Evolutionary conservation across 2,797 vertebrate genomes (phyloP), one percentile per base, ranked within the genome.

Genomic region (Orientallactaga sibirica): DNA sequence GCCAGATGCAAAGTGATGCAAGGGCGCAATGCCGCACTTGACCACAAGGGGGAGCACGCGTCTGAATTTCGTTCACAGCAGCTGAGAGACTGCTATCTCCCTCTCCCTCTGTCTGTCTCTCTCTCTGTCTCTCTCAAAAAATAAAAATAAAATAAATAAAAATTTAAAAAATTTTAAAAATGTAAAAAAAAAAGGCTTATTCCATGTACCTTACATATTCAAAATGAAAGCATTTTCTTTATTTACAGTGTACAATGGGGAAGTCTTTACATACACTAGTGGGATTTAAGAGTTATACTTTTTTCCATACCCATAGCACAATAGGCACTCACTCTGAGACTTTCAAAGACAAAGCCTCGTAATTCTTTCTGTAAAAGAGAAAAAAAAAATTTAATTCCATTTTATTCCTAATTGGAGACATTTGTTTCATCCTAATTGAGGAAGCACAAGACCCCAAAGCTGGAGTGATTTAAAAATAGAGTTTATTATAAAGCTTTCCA

Each of bases 361-460:
- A 76, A 91, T 84, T 88, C 43, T n/a, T 95, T 79, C 76, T n/a
- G 9, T 2, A 66, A 61, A 76, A 52, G 1, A 96, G 25, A 37
- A 96, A 92, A 97, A 41, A 91, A 93, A 94, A 95, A 61, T 86
- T 48, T 90, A 81, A 92, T 90, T 97, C 41, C 66, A 80, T 91
- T 86, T 85, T 94, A 86, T 86, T 86, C 79, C 70, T 58, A 94
- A 94, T 64, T 96, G 14, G 9, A 96, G 73, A 93, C 24, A 87
- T 18, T 52, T 75, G 14, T 91, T 96, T 91, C 22, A 52, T 94
- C 86, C 24, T 66, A 79, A 0, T 68, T 95, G 82, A 81, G 91
- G 33, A 96, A 70, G 48, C 52, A 0, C 84, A 78, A 82, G 67
- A 61, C 66, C 75, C 16, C 58, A 93, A 89, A 78, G 2, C 74